Conservation (phyloP, 2,888 invertebrate genomes). For the Pseudococcus jackbeardsleyi region DNA sequence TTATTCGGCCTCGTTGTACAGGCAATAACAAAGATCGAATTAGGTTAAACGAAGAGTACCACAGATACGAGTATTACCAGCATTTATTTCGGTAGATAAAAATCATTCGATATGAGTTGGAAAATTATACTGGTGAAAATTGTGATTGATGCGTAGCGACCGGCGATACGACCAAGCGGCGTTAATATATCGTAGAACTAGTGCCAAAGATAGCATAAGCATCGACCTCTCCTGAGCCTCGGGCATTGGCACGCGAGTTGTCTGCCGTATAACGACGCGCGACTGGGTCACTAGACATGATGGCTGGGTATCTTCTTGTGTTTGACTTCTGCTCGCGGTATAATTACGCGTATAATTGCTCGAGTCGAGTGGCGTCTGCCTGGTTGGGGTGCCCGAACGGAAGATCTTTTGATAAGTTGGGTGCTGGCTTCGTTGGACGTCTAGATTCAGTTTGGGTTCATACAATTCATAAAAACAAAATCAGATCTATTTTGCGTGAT, state of each 20-base stretch:
- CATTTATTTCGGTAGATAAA: constrained; percentile 18
- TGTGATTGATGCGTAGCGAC: constrained; percentile 57
- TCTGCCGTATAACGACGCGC: constrained; percentile 57
- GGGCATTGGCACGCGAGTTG: constrained; percentile 61
- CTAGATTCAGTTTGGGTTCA: too few relatives aligned
- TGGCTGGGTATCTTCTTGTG: not conserved
- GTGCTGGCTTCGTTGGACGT: too few relatives aligned
- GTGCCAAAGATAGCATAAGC: constrained; percentile 60
- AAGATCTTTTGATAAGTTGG: not conserved
- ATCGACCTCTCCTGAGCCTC: constrained; percentile 59
- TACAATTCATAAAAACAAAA: too few relatives aligned
- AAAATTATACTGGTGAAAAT: not conserved
- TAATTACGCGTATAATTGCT: constrained; percentile 17
- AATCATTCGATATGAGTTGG: constrained; percentile 38
- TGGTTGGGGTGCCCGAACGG: not conserved
- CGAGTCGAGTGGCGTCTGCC: not conserved
- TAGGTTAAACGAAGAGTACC: not conserved
- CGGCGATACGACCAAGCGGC: constrained; percentile 23
- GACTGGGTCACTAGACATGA: constrained; percentile 61
- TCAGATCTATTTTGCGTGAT: too few relatives aligned
- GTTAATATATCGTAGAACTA: constrained; percentile 56
- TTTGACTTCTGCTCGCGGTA: constrained; percentile 5
- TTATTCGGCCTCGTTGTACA: not conserved
- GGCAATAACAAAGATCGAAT: constrained; percentile 14
- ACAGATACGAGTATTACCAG: not conserved